phyloP scores from a whole-genome alignment of 1,140 invertebrate species.

The Eumeta japonica region DNA sequence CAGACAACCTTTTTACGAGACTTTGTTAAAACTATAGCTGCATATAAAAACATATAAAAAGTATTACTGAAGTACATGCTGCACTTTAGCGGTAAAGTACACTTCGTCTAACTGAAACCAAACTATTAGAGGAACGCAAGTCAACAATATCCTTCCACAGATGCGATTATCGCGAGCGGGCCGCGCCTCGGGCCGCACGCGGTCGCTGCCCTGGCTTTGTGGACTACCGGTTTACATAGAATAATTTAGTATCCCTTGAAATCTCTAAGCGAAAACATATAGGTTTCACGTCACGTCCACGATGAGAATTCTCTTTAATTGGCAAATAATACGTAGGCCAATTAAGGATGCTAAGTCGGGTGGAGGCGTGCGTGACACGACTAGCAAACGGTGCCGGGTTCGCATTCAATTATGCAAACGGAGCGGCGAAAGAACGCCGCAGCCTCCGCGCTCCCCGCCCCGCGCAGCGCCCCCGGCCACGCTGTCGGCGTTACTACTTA shows the following conservation, averaged over 20 bases:
- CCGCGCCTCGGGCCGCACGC: too few species aligned
- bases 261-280: conserved; percentile 39
- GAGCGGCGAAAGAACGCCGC: conserved; percentile 39
- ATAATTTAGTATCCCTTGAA: conserved; percentile 21
- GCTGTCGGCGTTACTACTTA: too few species aligned
- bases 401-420: conserved; percentile 54
- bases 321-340: conserved; percentile 59
- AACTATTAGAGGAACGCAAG: too few species aligned
- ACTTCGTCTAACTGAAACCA: too few species aligned
- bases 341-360: conserved; percentile 56
- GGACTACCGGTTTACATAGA: conserved; percentile 33
- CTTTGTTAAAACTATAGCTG: too few species aligned
- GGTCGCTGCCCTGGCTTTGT: too few species aligned
- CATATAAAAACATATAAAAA: too few species aligned
- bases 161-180: too few species aligned
- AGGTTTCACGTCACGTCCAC: conserved; percentile 50
- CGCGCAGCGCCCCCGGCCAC: conserved; percentile 27
- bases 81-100: too few species aligned
- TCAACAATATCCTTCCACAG: conserved; percentile 8
- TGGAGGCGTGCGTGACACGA: conserved; percentile 50
- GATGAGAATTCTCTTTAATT: conserved; percentile 58
- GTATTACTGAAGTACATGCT: too few species aligned
- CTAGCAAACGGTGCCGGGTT: conserved; percentile 24
- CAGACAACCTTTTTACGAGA: too few species aligned
- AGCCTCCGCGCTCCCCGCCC: conserved; percentile 17